These are phyloP conservation scores for Diplosoma virens DNA, from an alignment of 23 tunicate species.

Conservation along the genomic window DNA sequence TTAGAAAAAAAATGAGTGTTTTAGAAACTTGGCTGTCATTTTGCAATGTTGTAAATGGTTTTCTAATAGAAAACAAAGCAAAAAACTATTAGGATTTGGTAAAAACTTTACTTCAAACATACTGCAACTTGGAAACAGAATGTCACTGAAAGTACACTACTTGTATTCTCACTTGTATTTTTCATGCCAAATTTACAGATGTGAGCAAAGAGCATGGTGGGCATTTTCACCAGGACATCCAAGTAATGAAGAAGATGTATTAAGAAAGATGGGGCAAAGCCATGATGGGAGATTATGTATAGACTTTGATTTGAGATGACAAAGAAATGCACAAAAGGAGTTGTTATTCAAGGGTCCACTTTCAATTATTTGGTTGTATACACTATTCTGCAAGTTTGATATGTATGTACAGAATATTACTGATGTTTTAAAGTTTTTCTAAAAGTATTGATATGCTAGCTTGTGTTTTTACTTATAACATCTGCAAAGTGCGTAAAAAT, in stretches of 20 bases:
- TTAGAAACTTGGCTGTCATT: constrained; percentile 5
- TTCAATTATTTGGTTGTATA: neutral
- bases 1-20: neutral
- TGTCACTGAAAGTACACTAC: constrained; percentile 13
- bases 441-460: neutral
- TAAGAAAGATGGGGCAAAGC: constrained; percentile 1
- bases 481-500: neutral
- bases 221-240: constrained; percentile 9
- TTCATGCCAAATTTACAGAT: constrained; percentile 2
- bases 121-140: neutral
- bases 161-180: neutral
- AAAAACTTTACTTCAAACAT: neutral
- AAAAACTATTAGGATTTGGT: neutral
- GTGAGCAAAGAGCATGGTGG: constrained; percentile 11
- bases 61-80: neutral
- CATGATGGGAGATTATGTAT: neutral
- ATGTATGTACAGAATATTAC: neutral
- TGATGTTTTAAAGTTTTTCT: neutral
- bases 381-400: too few relatives aligned
- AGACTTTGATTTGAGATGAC: constrained; percentile 1
- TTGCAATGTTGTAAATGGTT: constrained; percentile 1
- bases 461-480: neutral
- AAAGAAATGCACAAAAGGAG: neutral
- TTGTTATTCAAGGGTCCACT: neutral
- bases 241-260: constrained; percentile 3